phyloP scores from a whole-genome alignment of 2,888 invertebrate species.

The Acleris sparsana region DNA sequence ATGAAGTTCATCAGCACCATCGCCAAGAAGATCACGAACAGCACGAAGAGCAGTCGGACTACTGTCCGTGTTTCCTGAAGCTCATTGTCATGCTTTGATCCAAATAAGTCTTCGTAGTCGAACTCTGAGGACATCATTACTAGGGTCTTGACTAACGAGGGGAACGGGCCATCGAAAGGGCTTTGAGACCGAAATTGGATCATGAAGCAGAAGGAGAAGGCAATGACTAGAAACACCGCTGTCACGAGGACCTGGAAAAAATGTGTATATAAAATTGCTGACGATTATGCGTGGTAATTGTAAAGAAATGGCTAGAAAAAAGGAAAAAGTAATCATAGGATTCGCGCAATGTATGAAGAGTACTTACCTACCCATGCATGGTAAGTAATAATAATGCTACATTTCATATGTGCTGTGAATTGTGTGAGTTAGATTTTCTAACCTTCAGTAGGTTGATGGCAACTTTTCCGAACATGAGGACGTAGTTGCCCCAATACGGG shows the following conservation, averaged over 20 bases:
- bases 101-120: constrained; percentile 11
- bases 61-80: not conserved
- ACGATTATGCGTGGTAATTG: too few relatives aligned
- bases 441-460: constrained; percentile 67
- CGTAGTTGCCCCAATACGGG: constrained; percentile 66
- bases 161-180: constrained; percentile 10
- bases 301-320: too few relatives aligned
- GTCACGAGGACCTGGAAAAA: constrained; percentile 14
- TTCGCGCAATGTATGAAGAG: too few relatives aligned
- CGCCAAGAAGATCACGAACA: constrained; percentile 60
- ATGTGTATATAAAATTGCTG: too few relatives aligned
- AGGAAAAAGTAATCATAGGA: too few relatives aligned
- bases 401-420: too few relatives aligned
- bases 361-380: too few relatives aligned
- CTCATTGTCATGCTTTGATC: not conserved
- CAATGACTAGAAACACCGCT: not conserved
- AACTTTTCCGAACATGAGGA: constrained; percentile 71
- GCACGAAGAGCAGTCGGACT: constrained; percentile 46
- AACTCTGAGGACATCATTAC: constrained; percentile 26
- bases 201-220: constrained; percentile 20
- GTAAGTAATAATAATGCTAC: too few relatives aligned
- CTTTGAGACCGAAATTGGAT: constrained; percentile 3
- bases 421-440: not conserved
- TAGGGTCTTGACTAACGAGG: constrained; percentile 9
- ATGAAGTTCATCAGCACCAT: constrained; percentile 66